Evolutionary conservation across 2,888 invertebrate species (phyloP).

Genomic region (Galerucella pusilla): DNA sequence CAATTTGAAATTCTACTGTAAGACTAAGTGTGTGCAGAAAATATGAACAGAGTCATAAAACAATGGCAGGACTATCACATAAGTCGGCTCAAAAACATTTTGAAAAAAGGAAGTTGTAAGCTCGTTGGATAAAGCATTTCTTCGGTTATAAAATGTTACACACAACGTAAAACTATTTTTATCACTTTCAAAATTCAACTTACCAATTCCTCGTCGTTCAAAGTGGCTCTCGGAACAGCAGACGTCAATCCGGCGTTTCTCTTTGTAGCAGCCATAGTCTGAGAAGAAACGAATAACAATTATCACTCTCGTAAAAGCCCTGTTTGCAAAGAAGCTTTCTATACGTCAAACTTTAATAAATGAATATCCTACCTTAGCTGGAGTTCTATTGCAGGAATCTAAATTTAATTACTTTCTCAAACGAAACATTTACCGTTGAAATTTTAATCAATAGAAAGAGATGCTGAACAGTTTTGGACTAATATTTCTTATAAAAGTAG

Average conservation of each 20-base stretch:
- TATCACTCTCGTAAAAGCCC: not conserved
- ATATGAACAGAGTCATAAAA: too few species aligned
- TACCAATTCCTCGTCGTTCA: constrained; percentile 99
- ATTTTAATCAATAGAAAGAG: too few species aligned
- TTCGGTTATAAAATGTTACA: not conserved
- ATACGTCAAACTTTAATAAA: not conserved
- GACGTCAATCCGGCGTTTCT: constrained; percentile 97
- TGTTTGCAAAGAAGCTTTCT: constrained; percentile 14
- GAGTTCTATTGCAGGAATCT: not conserved
- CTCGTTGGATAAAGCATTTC: too few species aligned
- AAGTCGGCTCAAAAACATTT: too few species aligned
- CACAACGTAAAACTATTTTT: not conserved
- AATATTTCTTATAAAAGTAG: too few species aligned
- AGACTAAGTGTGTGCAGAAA: too few species aligned
- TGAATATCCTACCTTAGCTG: not conserved
- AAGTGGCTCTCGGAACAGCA: constrained; percentile 94
- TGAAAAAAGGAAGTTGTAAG: too few species aligned
- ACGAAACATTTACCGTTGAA: too few species aligned
- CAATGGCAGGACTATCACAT: too few species aligned
- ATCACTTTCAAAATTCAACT: constrained; percentile 62
- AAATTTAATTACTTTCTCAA: too few species aligned
- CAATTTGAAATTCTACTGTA: too few species aligned
- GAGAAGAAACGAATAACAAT: constrained; percentile 43
- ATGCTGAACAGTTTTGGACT: too few species aligned
- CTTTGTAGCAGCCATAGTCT: constrained; percentile 99